Evolutionary conservation across 2,888 invertebrate species (phyloP).

Genomic region (Agrotis ipsilon): DNA sequence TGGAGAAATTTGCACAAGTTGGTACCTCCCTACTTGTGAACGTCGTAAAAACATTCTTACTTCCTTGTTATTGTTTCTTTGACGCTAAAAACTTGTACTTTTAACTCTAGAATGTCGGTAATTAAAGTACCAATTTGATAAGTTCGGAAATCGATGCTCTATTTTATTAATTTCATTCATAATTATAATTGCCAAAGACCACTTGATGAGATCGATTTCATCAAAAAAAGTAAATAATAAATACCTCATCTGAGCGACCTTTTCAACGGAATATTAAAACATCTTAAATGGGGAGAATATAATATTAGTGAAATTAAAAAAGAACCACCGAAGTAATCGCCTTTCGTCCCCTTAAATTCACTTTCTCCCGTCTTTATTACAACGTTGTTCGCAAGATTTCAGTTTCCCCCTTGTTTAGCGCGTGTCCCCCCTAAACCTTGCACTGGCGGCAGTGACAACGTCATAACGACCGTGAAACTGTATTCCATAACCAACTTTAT

Average conservation of each 20-base stretch:
- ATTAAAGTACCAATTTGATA: neutral
- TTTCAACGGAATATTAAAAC: conserved; percentile 62
- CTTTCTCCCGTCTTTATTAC: conserved; percentile 93
- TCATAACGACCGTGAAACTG: conserved; percentile 81
- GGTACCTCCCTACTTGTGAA: conserved; percentile 13
- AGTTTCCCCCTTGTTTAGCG: conserved; percentile 86
- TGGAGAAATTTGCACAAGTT: conserved; percentile 73
- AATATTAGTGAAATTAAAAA: conserved; percentile 90
- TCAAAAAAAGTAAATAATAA: conserved; percentile 46
- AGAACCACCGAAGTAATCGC: conserved; percentile 88
- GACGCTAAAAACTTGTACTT: too few relatives aligned
- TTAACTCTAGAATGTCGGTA: too few relatives aligned
- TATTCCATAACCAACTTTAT: conserved; percentile 82
- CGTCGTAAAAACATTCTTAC: conserved; percentile 30
- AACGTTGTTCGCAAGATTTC: conserved; percentile 91
- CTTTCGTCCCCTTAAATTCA: conserved; percentile 92
- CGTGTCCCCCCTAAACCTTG: conserved; percentile 86
- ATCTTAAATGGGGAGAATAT: conserved; percentile 73
- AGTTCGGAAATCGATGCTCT: neutral
- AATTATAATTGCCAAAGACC: neutral
- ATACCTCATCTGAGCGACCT: conserved; percentile 48
- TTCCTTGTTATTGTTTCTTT: conserved; percentile 22
- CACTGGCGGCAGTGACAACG: conserved; percentile 77
- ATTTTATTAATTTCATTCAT: neutral
- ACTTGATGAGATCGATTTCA: conserved; percentile 41